Percentiles rank a stretch among this genome's conserved stretches.
phyloP scores from a whole-genome alignment of 1,140 invertebrate species.

The Piezodorus guildinii region DNA sequence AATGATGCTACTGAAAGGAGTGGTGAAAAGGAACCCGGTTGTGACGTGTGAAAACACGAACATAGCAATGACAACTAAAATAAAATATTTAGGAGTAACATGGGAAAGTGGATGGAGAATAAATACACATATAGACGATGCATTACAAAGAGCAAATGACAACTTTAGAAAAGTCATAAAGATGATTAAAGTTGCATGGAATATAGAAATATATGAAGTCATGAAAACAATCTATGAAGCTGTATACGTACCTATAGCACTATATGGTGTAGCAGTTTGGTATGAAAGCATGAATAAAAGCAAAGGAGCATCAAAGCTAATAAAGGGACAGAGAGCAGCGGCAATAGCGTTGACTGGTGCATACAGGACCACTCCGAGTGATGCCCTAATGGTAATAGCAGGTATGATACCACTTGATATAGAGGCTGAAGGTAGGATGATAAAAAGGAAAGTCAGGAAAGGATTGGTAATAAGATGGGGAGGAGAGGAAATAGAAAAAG shows the following conservation, averaged over 20 bases:
- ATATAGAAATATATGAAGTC: not conserved
- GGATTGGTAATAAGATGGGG: not conserved
- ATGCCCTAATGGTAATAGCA: not conserved
- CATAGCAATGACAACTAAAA: not conserved
- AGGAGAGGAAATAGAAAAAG: not conserved
- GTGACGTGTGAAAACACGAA: not conserved
- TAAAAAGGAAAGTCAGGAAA: not conserved
- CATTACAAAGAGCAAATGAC: not conserved
- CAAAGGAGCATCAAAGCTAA: not conserved
- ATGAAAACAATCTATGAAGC: not conserved
- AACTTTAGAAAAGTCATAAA: not conserved
- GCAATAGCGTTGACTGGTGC: not conserved
- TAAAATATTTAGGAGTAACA: not conserved
- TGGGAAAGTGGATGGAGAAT: not conserved
- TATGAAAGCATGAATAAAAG: not conserved
- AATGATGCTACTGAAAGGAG: not conserved
- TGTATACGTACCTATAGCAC: not conserved
- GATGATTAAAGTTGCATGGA: no score
- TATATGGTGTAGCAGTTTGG: not conserved
- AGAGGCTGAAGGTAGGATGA: not conserved
- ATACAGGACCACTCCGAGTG: not conserved
- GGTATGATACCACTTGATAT: not conserved
- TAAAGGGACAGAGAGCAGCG: not conserved
- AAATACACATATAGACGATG: not conserved
- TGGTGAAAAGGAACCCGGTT: not conserved